Conservation (phyloP, 1,140 invertebrate genomes). For the Drosophila azteca region DNA sequence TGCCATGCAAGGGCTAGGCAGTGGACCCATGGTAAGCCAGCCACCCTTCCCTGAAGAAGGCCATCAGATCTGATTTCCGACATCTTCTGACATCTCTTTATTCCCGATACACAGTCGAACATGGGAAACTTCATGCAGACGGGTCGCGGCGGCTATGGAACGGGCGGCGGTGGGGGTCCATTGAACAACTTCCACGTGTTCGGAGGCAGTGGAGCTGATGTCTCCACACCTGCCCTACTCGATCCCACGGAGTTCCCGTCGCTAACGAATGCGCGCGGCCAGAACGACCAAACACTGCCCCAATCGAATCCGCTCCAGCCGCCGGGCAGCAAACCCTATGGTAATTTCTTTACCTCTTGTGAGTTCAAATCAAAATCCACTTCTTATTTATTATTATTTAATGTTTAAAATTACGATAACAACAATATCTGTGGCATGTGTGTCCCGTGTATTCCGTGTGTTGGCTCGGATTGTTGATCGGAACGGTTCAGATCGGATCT, state of each 20-base stretch:
- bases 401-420: constrained; percentile 51
- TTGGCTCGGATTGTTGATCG: background rate
- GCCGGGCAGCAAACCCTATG: constrained; percentile 94
- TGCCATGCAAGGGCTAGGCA: constrained; percentile 86
- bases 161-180: constrained; percentile 84
- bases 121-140: constrained; percentile 84
- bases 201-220: constrained; percentile 86
- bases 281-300: constrained; percentile 90
- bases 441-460: constrained; percentile 4
- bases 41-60: background rate
- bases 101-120: constrained; percentile 64
- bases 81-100: constrained; percentile 20
- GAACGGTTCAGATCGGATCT: background rate
- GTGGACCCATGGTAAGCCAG: constrained; percentile 75
- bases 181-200: constrained; percentile 91
- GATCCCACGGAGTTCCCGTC: constrained; percentile 96
- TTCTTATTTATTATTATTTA: constrained; percentile 61
- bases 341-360: constrained; percentile 85
- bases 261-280: constrained; percentile 91
- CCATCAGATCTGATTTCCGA: background rate
- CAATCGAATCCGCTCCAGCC: constrained; percentile 91
- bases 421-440: background rate
- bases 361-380: constrained; percentile 82
- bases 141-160: constrained; percentile 87
- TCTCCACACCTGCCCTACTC: constrained; percentile 91